Conservation (phyloP, 2,888 invertebrate species). For the Drepanosiphum platanoidis region DNA sequence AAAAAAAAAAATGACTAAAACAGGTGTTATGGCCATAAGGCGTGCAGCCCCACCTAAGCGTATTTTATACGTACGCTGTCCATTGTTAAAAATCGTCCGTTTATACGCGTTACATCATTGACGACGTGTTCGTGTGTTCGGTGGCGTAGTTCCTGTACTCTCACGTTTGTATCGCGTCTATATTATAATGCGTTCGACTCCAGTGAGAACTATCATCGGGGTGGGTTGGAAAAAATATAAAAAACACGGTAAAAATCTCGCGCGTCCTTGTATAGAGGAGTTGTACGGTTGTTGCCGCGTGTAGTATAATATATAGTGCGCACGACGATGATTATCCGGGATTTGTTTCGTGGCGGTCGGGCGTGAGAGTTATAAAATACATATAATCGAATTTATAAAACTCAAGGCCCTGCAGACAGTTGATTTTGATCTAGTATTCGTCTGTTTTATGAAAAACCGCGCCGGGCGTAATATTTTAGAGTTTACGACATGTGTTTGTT, state of each 20-base stretch:
- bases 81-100: slow-evolving; percentile 39
- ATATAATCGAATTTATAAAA: slow-evolving; percentile 16
- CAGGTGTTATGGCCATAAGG: slow-evolving; percentile 49
- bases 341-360: slow-evolving; percentile 5
- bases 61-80: neutral
- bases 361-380: slow-evolving; percentile 30
- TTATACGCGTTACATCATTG: slow-evolving; percentile 12
- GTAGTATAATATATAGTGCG: too few species aligned
- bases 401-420: slow-evolving; percentile 23
- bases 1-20: slow-evolving; percentile 17
- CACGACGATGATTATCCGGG: slow-evolving; percentile 10
- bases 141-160: slow-evolving; percentile 58
- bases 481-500: neutral
- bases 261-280: slow-evolving; percentile 14
- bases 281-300: too few species aligned
- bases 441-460: neutral
- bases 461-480: neutral
- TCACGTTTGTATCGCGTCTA: slow-evolving; percentile 39
- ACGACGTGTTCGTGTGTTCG: slow-evolving; percentile 39
- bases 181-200: slow-evolving; percentile 31
- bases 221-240: slow-evolving; percentile 39
- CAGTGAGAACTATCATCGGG: slow-evolving; percentile 57
- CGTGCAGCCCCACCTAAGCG: slow-evolving; percentile 28
- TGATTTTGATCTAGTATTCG: slow-evolving; percentile 22
- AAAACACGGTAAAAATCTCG: neutral